Percentiles rank a stretch among this genome's conserved stretches.
Evolutionary conservation across 2,888 invertebrate species (phyloP).

Genomic region (Erebia aethiops): DNA sequence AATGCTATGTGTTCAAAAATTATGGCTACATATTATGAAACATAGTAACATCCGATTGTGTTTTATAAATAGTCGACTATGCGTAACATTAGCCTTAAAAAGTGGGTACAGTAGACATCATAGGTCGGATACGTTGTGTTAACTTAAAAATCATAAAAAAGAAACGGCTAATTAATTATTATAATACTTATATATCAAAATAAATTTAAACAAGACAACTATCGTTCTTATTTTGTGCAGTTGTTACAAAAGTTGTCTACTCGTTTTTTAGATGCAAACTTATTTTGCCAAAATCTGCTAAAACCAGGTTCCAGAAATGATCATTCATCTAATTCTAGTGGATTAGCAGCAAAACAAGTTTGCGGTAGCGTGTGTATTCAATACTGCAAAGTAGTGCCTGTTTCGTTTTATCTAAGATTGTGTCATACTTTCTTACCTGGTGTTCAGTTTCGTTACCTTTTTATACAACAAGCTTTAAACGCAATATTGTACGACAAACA

Average conservation of each 20-base stretch:
- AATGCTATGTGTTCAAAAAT: neutral
- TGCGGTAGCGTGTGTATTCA: neutral
- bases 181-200: neutral
- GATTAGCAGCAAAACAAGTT: neutral
- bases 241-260: neutral
- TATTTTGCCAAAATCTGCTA: neutral
- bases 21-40: neutral
- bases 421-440: neutral
- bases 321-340: neutral
- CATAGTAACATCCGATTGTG: neutral
- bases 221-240: neutral
- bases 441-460: neutral
- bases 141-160: neutral
- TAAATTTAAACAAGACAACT: neutral
- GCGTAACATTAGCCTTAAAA: constrained; percentile 11
- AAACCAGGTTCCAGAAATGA: neutral
- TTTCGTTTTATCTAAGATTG: neutral
- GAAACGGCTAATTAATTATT: neutral
- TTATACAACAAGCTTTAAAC: neutral
- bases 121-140: neutral
- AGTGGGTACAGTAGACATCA: neutral
- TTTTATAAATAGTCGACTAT: neutral
- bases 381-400: neutral
- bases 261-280: neutral
- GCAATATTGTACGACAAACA: neutral